A percentile compares a stretch with the other conserved stretches of the same genome.
phyloP scores from a whole-genome alignment of 1,140 invertebrate species.

The Pogonomyrmex californicus region DNA sequence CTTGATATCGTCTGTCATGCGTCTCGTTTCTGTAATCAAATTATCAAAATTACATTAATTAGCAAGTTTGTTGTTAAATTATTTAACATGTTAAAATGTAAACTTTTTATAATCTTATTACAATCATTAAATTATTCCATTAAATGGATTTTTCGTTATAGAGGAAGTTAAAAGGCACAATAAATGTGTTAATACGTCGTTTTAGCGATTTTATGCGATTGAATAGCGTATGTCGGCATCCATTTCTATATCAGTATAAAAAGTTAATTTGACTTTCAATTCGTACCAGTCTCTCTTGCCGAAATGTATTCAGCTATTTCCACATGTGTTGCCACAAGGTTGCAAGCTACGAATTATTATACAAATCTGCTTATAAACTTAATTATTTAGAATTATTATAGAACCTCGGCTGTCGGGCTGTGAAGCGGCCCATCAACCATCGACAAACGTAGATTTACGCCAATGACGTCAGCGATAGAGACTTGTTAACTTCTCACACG shows the following conservation, averaged over 20 bases:
- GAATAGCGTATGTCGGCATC: not conserved
- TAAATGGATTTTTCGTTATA: not conserved
- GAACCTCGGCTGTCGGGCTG: not conserved
- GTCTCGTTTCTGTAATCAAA: conserved; percentile 73
- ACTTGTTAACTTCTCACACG: conserved; percentile 53
- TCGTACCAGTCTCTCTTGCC: not conserved
- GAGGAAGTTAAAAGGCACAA: not conserved
- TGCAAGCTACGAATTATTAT: not conserved
- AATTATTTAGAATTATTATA: conserved; percentile 7
- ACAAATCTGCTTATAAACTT: not conserved
- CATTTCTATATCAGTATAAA: not conserved
- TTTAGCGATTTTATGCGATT: not conserved
- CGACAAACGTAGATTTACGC: conserved; percentile 18
- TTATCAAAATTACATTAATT: not conserved
- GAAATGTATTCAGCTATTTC: conserved; percentile 16
- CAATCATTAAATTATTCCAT: not conserved
- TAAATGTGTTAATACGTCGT: not conserved
- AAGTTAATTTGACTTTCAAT: conserved; percentile 27
- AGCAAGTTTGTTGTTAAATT: not conserved
- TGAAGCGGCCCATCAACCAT: conserved; percentile 2
- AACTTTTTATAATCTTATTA: not conserved
- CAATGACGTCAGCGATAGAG: conserved; percentile 60
- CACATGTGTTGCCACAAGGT: not conserved
- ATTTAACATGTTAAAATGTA: not conserved
- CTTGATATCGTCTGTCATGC: conserved; percentile 75